Base-by-base conservation (phyloP, 2,797 vertebrate species). In the Pseudopleuronectes americanus region DNA sequence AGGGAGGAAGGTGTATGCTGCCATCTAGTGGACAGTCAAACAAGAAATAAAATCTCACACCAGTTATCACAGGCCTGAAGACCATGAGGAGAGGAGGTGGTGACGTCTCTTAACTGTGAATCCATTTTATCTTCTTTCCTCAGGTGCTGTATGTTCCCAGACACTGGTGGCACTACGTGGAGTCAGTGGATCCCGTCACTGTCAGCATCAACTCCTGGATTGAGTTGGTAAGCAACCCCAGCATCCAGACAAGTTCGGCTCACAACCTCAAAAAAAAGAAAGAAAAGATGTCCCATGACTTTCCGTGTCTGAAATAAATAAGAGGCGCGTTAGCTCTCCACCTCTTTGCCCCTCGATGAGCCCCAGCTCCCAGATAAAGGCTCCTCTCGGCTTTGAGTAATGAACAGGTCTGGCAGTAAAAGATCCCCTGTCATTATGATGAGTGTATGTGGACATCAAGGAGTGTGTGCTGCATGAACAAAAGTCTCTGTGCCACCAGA, bases 141-240 rank as follows among this genome's bases (percentile, higher is more conserved):
- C 93, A 99, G 97, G 96, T 99, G 84, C 94, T 99, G 47, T 94
- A 95, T 4, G 95, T 99, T 71, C 98, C 98, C 70, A 95, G 94
- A 74, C 97, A 97, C 81, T 99, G 98, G 98, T 99, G 98, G 98
- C 98, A 99, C 92, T 98, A 96, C 0, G 97, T 99, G 87, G 97
- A 99, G 87, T 98, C 96, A 3, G 49, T 97, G 67, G 98, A 99
- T 83, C 94, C 96, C 21, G n/a, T 98, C 84, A 99, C 97, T 0
- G 91, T 99, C 91, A 99, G 97, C 67, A 84, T 99, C 81, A 99
- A 99, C 91, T 96, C 98, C 33, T 99, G 98, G 98, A 96, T 98
- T 41, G 97, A 99, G 74, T 77, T 98, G 96, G 98, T 99, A 93
- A 91, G 83, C 31, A 33, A 2, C 54, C 8, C 10, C 26, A 38